Conservation (phyloP, 2,888 invertebrate species). For the Dioctria rufipes region DNA sequence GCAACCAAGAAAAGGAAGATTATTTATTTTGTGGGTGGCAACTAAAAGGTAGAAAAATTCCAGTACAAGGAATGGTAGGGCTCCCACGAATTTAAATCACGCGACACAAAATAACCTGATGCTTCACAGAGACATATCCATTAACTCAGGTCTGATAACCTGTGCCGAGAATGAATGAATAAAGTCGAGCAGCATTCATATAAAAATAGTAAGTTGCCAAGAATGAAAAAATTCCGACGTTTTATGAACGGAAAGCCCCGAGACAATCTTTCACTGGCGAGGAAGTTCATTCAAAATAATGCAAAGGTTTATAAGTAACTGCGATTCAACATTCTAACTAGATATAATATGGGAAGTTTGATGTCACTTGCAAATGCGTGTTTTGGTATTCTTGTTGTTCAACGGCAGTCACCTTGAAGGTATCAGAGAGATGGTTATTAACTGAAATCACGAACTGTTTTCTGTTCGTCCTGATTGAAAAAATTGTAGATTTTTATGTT, state of each 20-base stretch:
- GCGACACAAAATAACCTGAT: constrained; percentile 17
- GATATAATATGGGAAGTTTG: too few relatives aligned
- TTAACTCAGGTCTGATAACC: background rate
- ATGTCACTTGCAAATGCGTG: too few relatives aligned
- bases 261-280: too few relatives aligned
- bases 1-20: constrained; percentile 32
- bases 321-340: too few relatives aligned
- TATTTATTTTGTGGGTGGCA: constrained; percentile 48
- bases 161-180: background rate
- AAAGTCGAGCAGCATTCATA: background rate
- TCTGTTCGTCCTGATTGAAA: too few relatives aligned
- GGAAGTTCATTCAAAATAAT: too few relatives aligned
- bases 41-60: background rate
- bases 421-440: too few relatives aligned
- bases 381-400: too few relatives aligned
- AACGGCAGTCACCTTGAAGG: too few relatives aligned
- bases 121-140: constrained; percentile 1
- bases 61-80: background rate
- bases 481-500: too few relatives aligned
- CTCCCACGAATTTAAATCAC: background rate
- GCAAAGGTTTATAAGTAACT: too few relatives aligned
- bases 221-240: background rate
- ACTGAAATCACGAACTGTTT: too few relatives aligned
- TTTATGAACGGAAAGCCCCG: background rate
- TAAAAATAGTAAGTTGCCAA: background rate